Evolutionary conservation across 2,797 vertebrate genomes (phyloP).

Genomic region (Halcyon smyrnensis): DNA sequence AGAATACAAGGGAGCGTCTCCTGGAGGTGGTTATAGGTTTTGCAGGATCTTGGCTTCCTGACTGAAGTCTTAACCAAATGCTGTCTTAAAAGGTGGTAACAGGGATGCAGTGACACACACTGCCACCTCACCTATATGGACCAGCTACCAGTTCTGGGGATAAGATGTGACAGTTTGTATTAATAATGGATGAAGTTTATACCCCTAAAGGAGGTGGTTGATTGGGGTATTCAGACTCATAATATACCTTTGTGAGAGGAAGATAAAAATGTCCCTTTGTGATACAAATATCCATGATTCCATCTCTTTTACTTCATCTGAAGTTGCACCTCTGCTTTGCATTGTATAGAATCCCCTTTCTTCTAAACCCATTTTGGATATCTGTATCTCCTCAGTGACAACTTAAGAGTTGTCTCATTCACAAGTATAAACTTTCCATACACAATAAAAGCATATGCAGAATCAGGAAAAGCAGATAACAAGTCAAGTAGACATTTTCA

Average conservation of each 20-base stretch:
- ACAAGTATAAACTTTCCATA: neutral
- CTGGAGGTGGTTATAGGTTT: neutral
- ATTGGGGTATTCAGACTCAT: neutral
- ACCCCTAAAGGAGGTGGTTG: neutral
- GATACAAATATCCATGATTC: neutral
- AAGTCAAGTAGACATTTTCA: neutral
- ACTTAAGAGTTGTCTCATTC: neutral
- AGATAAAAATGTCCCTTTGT: neutral
- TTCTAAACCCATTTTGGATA: neutral
- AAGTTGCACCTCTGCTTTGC: neutral
- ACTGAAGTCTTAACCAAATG: neutral
- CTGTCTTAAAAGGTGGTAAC: neutral
- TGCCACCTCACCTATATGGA: neutral
- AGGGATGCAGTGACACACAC: fast-evolving
- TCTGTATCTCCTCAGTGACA: neutral
- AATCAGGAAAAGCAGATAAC: neutral
- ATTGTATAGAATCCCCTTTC: neutral
- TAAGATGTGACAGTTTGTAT: neutral
- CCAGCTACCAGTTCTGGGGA: neutral
- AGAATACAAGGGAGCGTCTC: neutral
- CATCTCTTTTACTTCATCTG: neutral
- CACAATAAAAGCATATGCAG: neutral
- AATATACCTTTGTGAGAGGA: neutral
- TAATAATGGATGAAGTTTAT: neutral
- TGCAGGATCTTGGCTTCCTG: neutral